Conservation (phyloP, 2,113 vertebrate species). For the Perca schrenkii region DNA sequence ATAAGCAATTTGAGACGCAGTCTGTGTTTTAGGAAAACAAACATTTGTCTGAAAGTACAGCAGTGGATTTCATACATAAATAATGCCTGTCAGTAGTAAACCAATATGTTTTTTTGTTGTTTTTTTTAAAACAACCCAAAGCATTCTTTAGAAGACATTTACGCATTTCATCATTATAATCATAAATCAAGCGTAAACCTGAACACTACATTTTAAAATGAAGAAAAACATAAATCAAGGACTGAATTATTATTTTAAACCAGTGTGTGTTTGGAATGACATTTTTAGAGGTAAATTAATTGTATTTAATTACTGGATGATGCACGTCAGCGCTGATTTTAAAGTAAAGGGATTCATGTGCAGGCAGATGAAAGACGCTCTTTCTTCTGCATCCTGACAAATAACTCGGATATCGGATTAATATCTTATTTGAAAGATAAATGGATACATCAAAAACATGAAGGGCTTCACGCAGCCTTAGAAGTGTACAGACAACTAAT, state of each 20-base stretch:
- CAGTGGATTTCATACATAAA: slow-evolving; percentile 29
- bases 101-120: slow-evolving; percentile 4
- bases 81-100: slow-evolving; percentile 53
- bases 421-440: background rate
- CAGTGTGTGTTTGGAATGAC: background rate
- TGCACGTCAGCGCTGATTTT: background rate
- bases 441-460: background rate
- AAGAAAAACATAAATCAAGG: background rate
- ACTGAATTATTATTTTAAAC: background rate
- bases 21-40: slow-evolving; percentile 1
- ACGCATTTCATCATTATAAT: slow-evolving; percentile 9
- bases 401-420: background rate
- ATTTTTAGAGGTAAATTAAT: background rate
- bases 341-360: background rate
- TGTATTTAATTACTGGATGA: background rate
- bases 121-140: background rate
- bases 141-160: background rate
- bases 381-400: background rate
- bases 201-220: background rate
- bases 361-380: background rate
- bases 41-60: slow-evolving; percentile 9
- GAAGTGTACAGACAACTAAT: background rate
- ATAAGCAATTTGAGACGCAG: background rate
- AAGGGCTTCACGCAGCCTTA: background rate
- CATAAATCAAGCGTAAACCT: slow-evolving; percentile 12